These are phyloP conservation scores for Tyrannus savana DNA, from an alignment of 2,113 vertebrate species.

Conservation along the genomic window DNA sequence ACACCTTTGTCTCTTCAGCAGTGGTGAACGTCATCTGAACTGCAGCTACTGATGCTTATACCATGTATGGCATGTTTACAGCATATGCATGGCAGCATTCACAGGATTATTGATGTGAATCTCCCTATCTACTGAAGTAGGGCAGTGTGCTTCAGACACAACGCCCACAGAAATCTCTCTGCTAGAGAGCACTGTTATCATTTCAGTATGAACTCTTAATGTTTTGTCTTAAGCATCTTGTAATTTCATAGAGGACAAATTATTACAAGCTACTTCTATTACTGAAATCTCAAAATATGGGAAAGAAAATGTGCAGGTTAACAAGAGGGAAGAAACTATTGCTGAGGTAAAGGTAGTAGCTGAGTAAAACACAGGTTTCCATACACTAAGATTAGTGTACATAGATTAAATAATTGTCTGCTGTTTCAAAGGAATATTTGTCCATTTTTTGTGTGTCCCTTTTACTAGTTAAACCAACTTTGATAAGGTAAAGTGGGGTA, in stretches of 20 bases:
- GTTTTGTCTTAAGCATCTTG: background rate
- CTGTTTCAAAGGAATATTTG: background rate
- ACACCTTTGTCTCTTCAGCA: background rate
- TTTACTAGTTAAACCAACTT: background rate
- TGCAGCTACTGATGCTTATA: background rate
- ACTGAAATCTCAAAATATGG: background rate
- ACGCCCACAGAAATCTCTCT: background rate
- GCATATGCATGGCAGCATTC: background rate
- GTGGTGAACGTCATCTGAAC: background rate
- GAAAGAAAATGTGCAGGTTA: background rate
- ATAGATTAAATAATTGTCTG: background rate
- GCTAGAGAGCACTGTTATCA: background rate
- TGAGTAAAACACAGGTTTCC: background rate
- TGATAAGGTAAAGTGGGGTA: background rate
- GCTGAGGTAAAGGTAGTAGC: background rate
- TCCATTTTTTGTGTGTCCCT: rapidly evolving
- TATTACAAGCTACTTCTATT: background rate
- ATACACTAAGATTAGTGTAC: background rate
- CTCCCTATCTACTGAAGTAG: background rate
- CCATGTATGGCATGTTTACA: background rate
- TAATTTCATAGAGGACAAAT: background rate
- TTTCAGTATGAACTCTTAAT: background rate
- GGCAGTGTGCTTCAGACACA: background rate
- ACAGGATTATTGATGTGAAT: constrained; percentile 29
- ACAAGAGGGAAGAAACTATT: background rate